phyloP scores from a whole-genome alignment of 2,888 invertebrate species.

The Idaea biselata region DNA sequence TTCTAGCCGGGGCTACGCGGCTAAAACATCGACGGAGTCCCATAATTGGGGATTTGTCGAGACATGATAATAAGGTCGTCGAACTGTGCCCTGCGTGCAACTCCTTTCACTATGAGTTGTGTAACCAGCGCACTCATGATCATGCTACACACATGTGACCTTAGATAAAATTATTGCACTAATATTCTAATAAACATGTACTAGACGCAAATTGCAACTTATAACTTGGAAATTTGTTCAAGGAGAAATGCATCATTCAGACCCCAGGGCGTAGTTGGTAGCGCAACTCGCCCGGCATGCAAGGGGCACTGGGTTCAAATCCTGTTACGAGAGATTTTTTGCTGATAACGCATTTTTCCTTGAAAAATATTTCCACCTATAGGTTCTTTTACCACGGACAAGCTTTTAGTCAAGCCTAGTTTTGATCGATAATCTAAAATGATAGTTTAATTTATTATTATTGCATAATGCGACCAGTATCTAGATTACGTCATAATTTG shows the following conservation, averaged over 20 bases:
- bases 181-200: conserved; percentile 3
- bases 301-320: too few species aligned
- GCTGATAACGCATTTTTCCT: too few species aligned
- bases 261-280: too few species aligned
- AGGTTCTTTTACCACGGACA: not conserved
- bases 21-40: conserved; percentile 9
- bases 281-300: too few species aligned
- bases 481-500: not conserved
- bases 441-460: not conserved
- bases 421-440: not conserved
- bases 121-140: conserved; percentile 45
- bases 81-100: conserved; percentile 40
- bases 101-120: conserved; percentile 63
- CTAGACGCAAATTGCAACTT: too few species aligned
- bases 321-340: too few species aligned
- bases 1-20: not conserved
- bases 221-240: too few species aligned
- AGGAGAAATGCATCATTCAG: too few species aligned
- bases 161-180: conserved; percentile 41
- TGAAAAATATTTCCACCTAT: too few species aligned
- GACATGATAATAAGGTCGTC: conserved; percentile 46
- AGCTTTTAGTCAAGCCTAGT: too few species aligned
- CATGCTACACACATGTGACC: conserved; percentile 42
- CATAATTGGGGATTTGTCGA: conserved; percentile 32
- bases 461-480: not conserved